A percentile compares a stretch with the other conserved stretches of the same genome.
phyloP scores from a whole-genome alignment of 2,113 vertebrate genomes.

The Scortum barcoo region DNA sequence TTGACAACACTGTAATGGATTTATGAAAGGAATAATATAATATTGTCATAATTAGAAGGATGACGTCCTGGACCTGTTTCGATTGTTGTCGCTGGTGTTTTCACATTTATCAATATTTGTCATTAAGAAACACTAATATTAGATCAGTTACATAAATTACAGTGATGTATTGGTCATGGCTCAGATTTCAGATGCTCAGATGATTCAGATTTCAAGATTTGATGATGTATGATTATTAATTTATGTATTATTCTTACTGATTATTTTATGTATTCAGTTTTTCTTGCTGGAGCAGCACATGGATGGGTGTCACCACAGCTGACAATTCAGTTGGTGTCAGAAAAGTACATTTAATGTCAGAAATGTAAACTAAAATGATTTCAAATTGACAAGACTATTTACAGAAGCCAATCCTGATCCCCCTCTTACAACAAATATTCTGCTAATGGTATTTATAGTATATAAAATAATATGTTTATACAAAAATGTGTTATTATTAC shows the following conservation, averaged over 20 bases:
- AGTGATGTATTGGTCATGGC: not conserved
- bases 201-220: not conserved
- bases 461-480: conserved; percentile 9
- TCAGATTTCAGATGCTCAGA: not conserved
- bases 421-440: not conserved
- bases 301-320: not conserved
- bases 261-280: not conserved
- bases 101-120: not conserved
- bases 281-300: not conserved
- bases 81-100: not conserved
- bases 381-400: not conserved
- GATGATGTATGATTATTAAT: not conserved
- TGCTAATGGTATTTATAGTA: conserved; percentile 8
- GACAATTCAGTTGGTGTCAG: not conserved
- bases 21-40: not conserved
- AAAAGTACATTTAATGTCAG: not conserved
- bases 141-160: not conserved
- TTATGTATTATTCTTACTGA: not conserved
- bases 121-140: not conserved
- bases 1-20: not conserved
- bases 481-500: conserved; percentile 6
- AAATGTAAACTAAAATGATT: conserved; percentile 12
- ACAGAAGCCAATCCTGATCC: not conserved
- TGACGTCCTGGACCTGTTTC: not conserved
- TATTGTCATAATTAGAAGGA: not conserved